These are phyloP conservation scores for Xyrauchen texanus DNA, from an alignment of 2,113 vertebrate species.

Conservation along the genomic window DNA sequence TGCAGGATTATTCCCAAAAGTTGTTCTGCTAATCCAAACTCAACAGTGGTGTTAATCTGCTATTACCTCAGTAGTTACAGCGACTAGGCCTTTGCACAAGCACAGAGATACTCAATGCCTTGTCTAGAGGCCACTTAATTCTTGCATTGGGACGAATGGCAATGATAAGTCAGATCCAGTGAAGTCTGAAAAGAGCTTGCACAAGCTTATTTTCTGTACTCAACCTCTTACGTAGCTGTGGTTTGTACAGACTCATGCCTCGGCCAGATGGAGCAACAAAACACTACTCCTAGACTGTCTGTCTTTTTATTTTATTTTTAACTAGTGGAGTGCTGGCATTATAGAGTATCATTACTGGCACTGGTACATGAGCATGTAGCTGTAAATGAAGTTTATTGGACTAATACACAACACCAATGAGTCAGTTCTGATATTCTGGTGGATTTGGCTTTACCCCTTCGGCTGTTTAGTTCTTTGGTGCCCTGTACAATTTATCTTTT, in stretches of 20 bases:
- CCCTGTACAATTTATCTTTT: not conserved
- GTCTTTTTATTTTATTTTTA: too few relatives aligned
- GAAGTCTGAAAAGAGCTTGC: not conserved
- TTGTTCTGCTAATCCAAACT: not conserved
- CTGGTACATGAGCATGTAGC: not conserved
- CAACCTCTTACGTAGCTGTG: not conserved
- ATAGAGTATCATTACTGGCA: conserved; percentile 1
- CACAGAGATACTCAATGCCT: conserved; percentile 5
- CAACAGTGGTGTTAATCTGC: conserved; percentile 19
- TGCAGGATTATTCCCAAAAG: too few relatives aligned
- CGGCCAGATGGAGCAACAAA: not conserved
- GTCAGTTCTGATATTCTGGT: not conserved
- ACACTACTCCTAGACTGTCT: not conserved
- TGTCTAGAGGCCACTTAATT: conserved; percentile 25
- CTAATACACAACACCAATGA: not conserved
- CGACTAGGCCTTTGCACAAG: conserved; percentile 29
- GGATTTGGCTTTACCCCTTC: not conserved
- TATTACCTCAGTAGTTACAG: conserved; percentile 35
- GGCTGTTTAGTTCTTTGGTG: not conserved
- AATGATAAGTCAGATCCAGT: not conserved
- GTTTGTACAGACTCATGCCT: conserved; percentile 12
- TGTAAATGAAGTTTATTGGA: not conserved
- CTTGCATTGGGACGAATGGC: conserved; percentile 19
- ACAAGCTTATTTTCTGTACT: not conserved
- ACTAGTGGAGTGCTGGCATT: not conserved